Percentiles rank a stretch among this genome's conserved stretches.
phyloP scores from a whole-genome alignment of 2,797 vertebrate genomes.

The Etheostoma perlongum region DNA sequence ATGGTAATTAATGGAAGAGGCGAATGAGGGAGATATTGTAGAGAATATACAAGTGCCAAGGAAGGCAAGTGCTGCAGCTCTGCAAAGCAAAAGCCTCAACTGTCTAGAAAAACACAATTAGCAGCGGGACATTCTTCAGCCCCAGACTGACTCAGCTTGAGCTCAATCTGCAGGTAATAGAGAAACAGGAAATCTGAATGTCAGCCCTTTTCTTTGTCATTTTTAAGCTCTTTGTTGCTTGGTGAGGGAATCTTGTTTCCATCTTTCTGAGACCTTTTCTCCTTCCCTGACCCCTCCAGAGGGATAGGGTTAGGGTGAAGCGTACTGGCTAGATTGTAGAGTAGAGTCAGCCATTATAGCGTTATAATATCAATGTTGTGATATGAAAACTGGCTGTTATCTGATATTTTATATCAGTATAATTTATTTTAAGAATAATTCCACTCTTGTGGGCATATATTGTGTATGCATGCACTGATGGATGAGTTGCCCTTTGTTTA shows the following conservation, averaged over 20 bases:
- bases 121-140: slow-evolving; percentile 22
- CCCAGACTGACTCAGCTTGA: not conserved
- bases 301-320: not conserved
- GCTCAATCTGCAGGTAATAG: slow-evolving; percentile 11
- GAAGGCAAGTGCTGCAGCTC: slow-evolving; percentile 17
- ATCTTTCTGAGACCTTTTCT: not conserved
- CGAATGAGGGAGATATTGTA: slow-evolving; percentile 47
- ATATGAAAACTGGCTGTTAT: not conserved
- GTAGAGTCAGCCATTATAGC: not conserved
- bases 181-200: slow-evolving; percentile 20
- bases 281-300: not conserved
- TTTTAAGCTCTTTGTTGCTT: slow-evolving; percentile 8
- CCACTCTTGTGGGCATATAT: too few species aligned
- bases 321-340: too few species aligned
- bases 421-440: not conserved
- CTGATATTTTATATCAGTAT: not conserved
- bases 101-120: slow-evolving; percentile 68
- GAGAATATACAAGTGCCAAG: slow-evolving; percentile 31
- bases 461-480: too few species aligned
- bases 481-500: too few species aligned
- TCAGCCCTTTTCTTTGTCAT: not conserved
- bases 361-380: not conserved
- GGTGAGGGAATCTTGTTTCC: slow-evolving; percentile 17
- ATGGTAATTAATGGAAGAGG: slow-evolving; percentile 61
- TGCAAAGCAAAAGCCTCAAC: slow-evolving; percentile 28